Evolutionary conservation across 2,113 vertebrate species (phyloP).

Genomic region (Cisticola juncidis): DNA sequence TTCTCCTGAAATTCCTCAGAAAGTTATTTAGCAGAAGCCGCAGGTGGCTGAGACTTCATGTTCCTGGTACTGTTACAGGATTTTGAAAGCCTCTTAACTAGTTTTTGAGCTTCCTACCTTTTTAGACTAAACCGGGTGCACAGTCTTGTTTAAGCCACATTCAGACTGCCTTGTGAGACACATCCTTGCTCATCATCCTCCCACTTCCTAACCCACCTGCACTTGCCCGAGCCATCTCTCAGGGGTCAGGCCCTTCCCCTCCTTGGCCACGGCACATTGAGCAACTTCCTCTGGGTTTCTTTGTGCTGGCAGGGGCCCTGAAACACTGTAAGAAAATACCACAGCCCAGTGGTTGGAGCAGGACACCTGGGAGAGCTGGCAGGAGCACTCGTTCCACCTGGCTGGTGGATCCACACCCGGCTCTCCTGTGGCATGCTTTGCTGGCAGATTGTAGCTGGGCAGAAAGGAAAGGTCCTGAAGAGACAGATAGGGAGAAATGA

Average conservation of each 20-base stretch:
- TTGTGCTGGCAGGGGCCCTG: neutral
- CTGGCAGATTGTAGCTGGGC: no score
- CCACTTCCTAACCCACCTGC: neutral
- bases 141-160: accelerated
- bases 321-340: neutral
- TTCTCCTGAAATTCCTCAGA: neutral
- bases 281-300: neutral
- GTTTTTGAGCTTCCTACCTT: neutral
- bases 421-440: accelerated
- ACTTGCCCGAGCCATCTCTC: accelerated
- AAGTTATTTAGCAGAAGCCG: neutral
- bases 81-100: neutral
- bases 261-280: neutral
- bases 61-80: neutral
- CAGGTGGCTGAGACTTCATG: neutral
- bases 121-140: neutral
- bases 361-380: neutral
- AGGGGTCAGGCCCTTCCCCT: neutral
- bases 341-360: neutral
- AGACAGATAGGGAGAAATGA: neutral
- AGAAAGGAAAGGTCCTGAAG: neutral
- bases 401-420: accelerated
- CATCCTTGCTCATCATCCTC: accelerated
- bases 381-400: accelerated
- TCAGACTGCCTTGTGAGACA: neutral